Conservation (phyloP, 2,888 invertebrate species). For the Apotomis capreana region DNA sequence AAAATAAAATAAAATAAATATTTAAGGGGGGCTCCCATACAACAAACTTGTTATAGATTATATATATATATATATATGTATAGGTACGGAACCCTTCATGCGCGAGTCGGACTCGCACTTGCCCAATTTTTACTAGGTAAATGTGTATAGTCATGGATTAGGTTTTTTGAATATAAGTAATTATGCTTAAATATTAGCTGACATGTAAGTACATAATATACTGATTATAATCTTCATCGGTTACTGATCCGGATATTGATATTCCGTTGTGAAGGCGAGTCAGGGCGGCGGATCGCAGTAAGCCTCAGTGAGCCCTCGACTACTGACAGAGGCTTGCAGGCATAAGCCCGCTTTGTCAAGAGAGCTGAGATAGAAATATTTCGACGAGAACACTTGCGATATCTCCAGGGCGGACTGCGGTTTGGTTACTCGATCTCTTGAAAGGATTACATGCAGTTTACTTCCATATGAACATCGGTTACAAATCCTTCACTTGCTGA, state of each 20-base stretch:
- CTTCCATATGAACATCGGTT: constrained; percentile 4
- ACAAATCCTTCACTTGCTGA: neutral
- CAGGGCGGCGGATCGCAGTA: constrained; percentile 53
- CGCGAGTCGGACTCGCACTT: too few species aligned
- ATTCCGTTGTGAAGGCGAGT: constrained; percentile 38
- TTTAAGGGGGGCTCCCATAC: too few species aligned
- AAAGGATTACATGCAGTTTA: constrained; percentile 17
- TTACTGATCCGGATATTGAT: constrained; percentile 44
- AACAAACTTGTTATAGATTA: too few species aligned
- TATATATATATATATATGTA: too few species aligned
- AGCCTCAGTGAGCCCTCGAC: constrained; percentile 61
- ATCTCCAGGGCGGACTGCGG: constrained; percentile 55
- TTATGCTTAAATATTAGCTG: neutral
- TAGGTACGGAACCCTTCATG: too few species aligned
- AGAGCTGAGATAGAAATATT: constrained; percentile 62
- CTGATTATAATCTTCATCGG: constrained; percentile 23
- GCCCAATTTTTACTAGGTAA: too few species aligned
- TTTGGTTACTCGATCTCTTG: constrained; percentile 24
- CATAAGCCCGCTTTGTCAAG: constrained; percentile 68
- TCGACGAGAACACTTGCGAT: constrained; percentile 65
- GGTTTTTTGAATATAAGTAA: too few species aligned
- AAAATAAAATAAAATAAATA: too few species aligned
- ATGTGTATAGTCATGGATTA: too few species aligned
- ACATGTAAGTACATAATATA: neutral
- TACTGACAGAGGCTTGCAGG: constrained; percentile 65